Evolutionary conservation across 2,113 vertebrate species (phyloP), one percentile per base, ranked within the genome.

Genomic region (Martes martes): DNA sequence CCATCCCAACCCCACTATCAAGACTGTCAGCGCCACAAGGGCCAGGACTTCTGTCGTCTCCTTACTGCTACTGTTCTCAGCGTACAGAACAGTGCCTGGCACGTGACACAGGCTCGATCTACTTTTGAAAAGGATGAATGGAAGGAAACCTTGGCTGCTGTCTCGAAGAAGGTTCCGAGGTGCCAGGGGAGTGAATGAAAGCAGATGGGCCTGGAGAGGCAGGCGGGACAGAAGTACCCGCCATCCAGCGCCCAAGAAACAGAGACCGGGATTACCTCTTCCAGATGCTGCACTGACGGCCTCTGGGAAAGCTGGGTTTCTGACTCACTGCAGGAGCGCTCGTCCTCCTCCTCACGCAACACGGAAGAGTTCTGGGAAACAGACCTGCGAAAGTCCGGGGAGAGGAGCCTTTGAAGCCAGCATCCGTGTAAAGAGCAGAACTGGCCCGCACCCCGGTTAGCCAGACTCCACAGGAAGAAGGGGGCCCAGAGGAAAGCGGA

Each of bases 351-450:
- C 92, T 99, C 99, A 0, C 98, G 99, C 93, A 99, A 98, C 98
- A 99, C 99, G 2, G 99, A 99, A 63, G 99, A 99, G 97, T 99
- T 99, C 98, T 99, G 99, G 7, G 99, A 99, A 91, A 99, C 28
- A 0, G 99, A 99, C 98, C 99, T 99, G 92, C 16, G 7, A 80
- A 42, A 86, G 79, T 1, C n/a, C 73, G 7, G 65, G 9, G 19
- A 28, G 85, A 81, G 8, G 10, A 39, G 50, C 67, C 18, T 86
- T 8, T 9, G 47, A 50, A 50, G 11, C 47, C 47, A 13, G 47
- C 47, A 14, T 50, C 47, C 47, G 13, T 14, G 47, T 50, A 50
- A 50, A 50, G 47, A 50, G 14, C 47, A 50, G 47, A 50, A 50
- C 47, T 50, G 47, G 47, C 47, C 13, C 13, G 23, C 10, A 24